These are phyloP conservation scores for Listronotus oregonensis DNA, from an alignment of 1,140 invertebrate species.

Conservation along the genomic window DNA sequence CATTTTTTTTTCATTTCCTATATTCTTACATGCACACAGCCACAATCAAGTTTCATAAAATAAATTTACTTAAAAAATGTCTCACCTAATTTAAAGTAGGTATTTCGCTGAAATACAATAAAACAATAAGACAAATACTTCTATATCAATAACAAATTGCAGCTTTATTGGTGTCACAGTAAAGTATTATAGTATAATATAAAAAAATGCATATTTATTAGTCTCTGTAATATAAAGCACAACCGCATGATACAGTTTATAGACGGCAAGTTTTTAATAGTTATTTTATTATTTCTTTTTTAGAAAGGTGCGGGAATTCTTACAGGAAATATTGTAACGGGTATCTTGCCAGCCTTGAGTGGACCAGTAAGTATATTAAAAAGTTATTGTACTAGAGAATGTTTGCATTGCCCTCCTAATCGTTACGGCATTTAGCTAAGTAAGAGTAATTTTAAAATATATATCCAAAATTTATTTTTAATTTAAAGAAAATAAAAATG, in stretches of 20 bases:
- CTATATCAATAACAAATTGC: no score
- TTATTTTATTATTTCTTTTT: slow-evolving; percentile 42
- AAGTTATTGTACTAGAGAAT: slow-evolving; percentile 5
- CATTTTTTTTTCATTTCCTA: no score
- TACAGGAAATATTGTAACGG: slow-evolving; percentile 47
- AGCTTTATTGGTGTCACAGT: no score
- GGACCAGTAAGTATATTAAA: slow-evolving; percentile 48
- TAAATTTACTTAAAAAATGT: no score
- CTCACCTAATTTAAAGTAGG: no score
- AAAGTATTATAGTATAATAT: background rate
- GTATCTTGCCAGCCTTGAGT: slow-evolving; percentile 51
- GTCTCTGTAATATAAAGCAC: background rate
- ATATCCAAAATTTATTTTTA: no score
- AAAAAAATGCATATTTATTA: slow-evolving; percentile 6
- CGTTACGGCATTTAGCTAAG: no score
- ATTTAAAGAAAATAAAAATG: no score
- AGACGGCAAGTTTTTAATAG: slow-evolving; percentile 1
- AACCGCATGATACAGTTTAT: background rate
- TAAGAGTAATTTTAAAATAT: no score
- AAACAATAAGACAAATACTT: background rate
- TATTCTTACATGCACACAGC: no score
- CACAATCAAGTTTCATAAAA: no score
- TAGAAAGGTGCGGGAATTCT: slow-evolving; percentile 54
- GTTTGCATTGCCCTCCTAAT: background rate
- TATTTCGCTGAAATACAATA: background rate